Base-by-base conservation (phyloP, 2,113 vertebrate genomes). In the Hippocampus abdominalis region DNA sequence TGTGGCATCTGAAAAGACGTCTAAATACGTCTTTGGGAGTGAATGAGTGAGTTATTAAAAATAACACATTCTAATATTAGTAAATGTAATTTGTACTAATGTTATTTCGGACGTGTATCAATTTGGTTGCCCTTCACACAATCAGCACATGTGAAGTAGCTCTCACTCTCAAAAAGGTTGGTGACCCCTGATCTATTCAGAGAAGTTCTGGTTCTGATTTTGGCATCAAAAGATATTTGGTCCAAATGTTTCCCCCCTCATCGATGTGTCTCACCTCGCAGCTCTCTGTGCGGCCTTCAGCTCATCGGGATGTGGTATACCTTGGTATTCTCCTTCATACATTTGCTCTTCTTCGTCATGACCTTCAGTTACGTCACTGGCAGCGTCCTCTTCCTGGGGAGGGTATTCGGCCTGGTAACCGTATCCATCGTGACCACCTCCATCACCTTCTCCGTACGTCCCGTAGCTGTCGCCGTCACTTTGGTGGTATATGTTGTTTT, bases 291-390 rank as follows among this genome's bases (percentile, higher is more conserved):
- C 93, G 27, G 91, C 87, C 82, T 94, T 95, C 66, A 92, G 74
- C 63, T 98, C 96, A 32, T 98, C 96, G 0, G 96, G 96, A 83
- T 98, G 96, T 0, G 97, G 97, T 72, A 98, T 98, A 32, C 97
- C 97, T 85, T 99, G 97, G 86, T 99, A 99, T 68, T 99, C 97
- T 21, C 97, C 97, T 82, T 99, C 97, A 3, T 99, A 99, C 91
- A 98, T 95, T 81, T 99, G 95, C 44, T 99, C 95, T 2, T 99
- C 97, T 70, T 98, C 96, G 59, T 99, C 97, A 0, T 98, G 97
- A 23, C 97, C 97, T 75, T 99, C 97, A 0, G 97, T 99, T 1
- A 86, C 96, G 10, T 99, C 97, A 0, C 97, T 99, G 48, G 96
- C 95, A 0, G 94, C 97, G 8, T 98, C 97, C 80, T 98, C 96